phyloP scores from a whole-genome alignment of 2,797 vertebrate genomes.

The Notolepis coatsorum region DNA sequence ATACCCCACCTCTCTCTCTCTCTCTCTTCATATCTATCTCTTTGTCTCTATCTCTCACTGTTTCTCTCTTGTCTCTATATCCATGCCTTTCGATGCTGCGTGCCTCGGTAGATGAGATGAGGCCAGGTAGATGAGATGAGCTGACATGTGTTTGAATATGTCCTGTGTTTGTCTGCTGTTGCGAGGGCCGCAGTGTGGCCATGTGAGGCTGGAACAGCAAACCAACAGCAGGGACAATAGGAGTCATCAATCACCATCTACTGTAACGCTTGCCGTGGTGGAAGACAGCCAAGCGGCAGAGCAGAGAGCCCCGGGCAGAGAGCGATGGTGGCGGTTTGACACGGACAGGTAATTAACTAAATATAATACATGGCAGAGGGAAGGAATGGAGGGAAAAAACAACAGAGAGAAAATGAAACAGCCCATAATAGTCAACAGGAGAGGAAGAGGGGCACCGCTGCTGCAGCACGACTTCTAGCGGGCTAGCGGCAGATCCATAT shows the following conservation, averaged over 20 bases:
- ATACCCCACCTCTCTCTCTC: slow-evolving; percentile 6
- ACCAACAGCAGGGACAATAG: slow-evolving; percentile 50
- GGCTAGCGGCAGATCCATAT: too few species aligned
- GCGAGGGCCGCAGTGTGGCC: slow-evolving; percentile 50
- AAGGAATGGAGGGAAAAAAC: slow-evolving; percentile 20
- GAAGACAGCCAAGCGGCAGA: slow-evolving; percentile 59
- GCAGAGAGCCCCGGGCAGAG: slow-evolving; percentile 12
- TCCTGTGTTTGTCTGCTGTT: slow-evolving; percentile 46
- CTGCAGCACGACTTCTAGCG: too few species aligned
- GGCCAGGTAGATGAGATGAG: too few species aligned
- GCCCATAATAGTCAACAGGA: neutral
- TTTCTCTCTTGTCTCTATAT: too few species aligned
- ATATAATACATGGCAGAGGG: slow-evolving; percentile 62
- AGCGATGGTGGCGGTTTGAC: slow-evolving; percentile 50
- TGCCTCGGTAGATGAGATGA: too few species aligned
- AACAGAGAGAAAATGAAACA: slow-evolving; percentile 14
- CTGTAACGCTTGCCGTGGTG: slow-evolving; percentile 58
- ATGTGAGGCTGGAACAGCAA: slow-evolving; percentile 52
- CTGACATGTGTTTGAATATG: slow-evolving; percentile 61
- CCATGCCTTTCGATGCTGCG: too few species aligned
- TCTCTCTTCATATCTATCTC: slow-evolving; percentile 23
- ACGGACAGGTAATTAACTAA: slow-evolving; percentile 71
- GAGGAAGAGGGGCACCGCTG: neutral
- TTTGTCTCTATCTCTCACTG: slow-evolving; percentile 23
- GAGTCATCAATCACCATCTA: slow-evolving; percentile 78